Base-by-base conservation (phyloP, 2,888 invertebrate species). In the Uloborus plumipes region DNA sequence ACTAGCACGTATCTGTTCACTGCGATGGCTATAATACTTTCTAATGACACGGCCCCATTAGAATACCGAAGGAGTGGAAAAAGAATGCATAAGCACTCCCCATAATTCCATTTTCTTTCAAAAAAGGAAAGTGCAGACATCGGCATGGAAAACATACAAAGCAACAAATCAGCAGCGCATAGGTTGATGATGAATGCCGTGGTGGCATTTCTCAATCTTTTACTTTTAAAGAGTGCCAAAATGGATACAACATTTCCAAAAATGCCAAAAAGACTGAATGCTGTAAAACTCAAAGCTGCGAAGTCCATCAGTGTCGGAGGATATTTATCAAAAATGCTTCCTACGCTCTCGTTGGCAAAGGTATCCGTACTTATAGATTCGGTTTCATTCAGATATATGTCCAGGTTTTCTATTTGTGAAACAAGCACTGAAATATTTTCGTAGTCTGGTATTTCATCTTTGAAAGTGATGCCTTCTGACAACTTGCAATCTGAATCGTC, bases 61-160 rank as follows among this genome's bases (percentile, higher is more conserved):
- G 95, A 95, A 88, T 96, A 96, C 90, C 96, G 95, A 86, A 96
- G 92, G 86, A 96, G 93, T 0, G 95, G 95, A 90, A 95, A 96
- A 89, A 95, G 91, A 90, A 93, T 93, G 88, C 95, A 96, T 51
- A 95, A 91, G 1, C 92, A 91, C 22, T 92, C 92, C 0, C 95
- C 95, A 26, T 95, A 91, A 59, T 93, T 92, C 96, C 96, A 96
- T 80, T 92, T 91, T 90, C 95, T 93, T 89, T 93, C 91, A 87
- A 94, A 93, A 90, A 94, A 96, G 55, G 88, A 86, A 87, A 93
- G 93, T 22, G 95, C 95, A 0, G 95, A 95, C 84, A 95, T 90
- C 0, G 96, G 96, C 88, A 96, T 91, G 90, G 95, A 95, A 87
- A 96, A 92, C 84, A 93, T 91, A 89, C 95, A 95, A 90, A 96